phyloP scores from a whole-genome alignment of 2,113 vertebrate species.

The Ochotona curzoniae region DNA sequence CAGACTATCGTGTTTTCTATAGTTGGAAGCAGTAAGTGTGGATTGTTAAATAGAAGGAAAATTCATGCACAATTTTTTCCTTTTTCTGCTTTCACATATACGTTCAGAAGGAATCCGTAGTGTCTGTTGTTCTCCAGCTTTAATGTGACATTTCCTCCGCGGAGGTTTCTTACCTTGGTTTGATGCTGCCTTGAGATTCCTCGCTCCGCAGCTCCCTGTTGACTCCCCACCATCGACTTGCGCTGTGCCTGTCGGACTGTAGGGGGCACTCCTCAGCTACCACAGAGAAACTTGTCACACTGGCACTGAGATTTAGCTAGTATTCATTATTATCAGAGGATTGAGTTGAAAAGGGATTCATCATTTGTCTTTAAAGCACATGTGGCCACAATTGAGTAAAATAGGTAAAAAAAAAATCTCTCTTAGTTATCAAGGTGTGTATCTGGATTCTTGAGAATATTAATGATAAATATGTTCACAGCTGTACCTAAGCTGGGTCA shows the following conservation, averaged over 20 bases:
- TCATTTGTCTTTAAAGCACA: constrained; percentile 62
- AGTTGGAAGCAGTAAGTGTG: neutral
- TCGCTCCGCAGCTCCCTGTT: neutral
- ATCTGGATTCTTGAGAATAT: constrained; percentile 27
- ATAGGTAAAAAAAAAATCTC: neutral
- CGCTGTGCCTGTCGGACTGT: constrained; percentile 55
- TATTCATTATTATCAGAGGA: constrained; percentile 71
- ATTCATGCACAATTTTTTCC: neutral
- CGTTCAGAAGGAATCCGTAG: neutral
- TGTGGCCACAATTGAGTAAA: neutral
- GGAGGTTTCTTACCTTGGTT: constrained; percentile 44
- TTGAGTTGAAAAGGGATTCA: constrained; percentile 65
- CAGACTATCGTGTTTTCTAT: constrained; percentile 5
- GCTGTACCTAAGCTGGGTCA: neutral
- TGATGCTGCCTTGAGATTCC: neutral
- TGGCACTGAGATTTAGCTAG: constrained; percentile 57
- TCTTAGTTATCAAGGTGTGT: constrained; percentile 19
- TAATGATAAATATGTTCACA: constrained; percentile 16
- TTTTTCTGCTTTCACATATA: constrained; percentile 36
- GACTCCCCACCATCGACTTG: neutral
- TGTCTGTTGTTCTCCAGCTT: neutral
- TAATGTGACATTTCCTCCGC: constrained; percentile 1
- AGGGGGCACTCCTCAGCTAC: constrained; percentile 83
- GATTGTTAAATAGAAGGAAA: constrained; percentile 19
- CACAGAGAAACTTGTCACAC: constrained; percentile 23